Percentiles rank a stretch among this genome's conserved stretches.
Conservation (phyloP, 2,888 invertebrate species). For the Lithophane socia region DNA sequence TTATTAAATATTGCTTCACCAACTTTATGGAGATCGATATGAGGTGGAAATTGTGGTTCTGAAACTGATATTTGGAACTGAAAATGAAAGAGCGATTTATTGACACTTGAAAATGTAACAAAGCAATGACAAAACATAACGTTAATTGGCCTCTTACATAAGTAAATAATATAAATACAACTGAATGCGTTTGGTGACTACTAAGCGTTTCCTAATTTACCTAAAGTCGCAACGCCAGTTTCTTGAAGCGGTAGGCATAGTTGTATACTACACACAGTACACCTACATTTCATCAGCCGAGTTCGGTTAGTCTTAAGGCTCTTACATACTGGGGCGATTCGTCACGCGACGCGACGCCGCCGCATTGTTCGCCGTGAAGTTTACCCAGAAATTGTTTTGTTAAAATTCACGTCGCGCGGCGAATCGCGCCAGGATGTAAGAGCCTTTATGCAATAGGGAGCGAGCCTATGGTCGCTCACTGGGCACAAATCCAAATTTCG, state of each 20-base stretch:
- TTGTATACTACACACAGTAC: neutral
- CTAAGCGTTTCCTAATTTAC: neutral
- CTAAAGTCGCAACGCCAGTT: neutral
- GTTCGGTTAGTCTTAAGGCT: neutral
- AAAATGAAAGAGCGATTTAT: slow-evolving; percentile 27
- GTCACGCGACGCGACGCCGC: too few relatives aligned
- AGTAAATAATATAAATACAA: neutral
- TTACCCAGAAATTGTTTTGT: too few relatives aligned
- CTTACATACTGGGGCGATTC: too few relatives aligned
- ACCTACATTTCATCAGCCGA: neutral
- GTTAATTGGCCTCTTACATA: neutral
- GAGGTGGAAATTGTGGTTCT: slow-evolving; percentile 69
- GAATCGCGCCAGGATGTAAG: too few relatives aligned
- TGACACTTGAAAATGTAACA: neutral
- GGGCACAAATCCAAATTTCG: neutral
- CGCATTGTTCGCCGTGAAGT: too few relatives aligned
- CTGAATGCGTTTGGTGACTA: too few relatives aligned
- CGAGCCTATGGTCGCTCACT: neutral
- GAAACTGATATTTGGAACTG: slow-evolving; percentile 54
- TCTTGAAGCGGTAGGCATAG: neutral
- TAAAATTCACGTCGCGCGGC: too few relatives aligned
- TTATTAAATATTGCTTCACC: slow-evolving; percentile 73
- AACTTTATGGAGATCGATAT: slow-evolving; percentile 80
- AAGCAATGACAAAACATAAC: neutral
- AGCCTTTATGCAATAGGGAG: neutral